Percentiles rank a stretch among this genome's conserved stretches.
Evolutionary conservation across 2,888 invertebrate genomes (phyloP).

Genomic region (Alcis repandata): DNA sequence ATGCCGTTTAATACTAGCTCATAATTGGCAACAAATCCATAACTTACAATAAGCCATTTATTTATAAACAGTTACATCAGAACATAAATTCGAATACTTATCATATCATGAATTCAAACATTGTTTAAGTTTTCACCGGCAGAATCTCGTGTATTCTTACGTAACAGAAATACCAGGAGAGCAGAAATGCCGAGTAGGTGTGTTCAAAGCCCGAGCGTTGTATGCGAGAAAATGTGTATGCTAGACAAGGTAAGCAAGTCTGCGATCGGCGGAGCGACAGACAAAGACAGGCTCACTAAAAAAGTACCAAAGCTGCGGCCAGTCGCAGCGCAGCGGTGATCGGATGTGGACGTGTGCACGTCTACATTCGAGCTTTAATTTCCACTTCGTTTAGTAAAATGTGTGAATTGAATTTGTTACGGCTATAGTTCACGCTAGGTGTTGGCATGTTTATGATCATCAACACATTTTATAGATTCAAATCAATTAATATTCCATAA

Average conservation of each 20-base stretch:
- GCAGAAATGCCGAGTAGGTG: constrained; percentile 66
- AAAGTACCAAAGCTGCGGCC: constrained; percentile 21
- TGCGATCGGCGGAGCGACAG: constrained; percentile 54
- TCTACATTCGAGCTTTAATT: constrained; percentile 28
- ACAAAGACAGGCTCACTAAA: constrained; percentile 48
- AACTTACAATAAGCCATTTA: constrained; percentile 18
- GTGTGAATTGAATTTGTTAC: constrained; percentile 57
- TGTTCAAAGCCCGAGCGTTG: constrained; percentile 54
- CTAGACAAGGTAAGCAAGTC: constrained; percentile 80
- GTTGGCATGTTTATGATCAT: constrained; percentile 42
- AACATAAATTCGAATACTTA: constrained; percentile 8
- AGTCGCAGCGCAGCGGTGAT: constrained; percentile 45
- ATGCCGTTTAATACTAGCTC: constrained; percentile 3
- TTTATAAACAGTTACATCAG: constrained; percentile 15
- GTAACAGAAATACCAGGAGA: constrained; percentile 82
- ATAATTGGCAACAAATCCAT: constrained; percentile 15
- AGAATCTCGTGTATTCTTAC: constrained; percentile 82
- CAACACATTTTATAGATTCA: not conserved
- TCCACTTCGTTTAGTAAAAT: constrained; percentile 38
- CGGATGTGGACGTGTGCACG: constrained; percentile 40
- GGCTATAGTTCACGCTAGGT: constrained; percentile 43
- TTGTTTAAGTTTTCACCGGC: constrained; percentile 43
- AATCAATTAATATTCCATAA: constrained; percentile 11
- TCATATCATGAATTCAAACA: not conserved
- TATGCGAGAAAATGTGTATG: constrained; percentile 77